phyloP scores from a whole-genome alignment of 2,888 invertebrate species.

The Papilio demoleus region DNA sequence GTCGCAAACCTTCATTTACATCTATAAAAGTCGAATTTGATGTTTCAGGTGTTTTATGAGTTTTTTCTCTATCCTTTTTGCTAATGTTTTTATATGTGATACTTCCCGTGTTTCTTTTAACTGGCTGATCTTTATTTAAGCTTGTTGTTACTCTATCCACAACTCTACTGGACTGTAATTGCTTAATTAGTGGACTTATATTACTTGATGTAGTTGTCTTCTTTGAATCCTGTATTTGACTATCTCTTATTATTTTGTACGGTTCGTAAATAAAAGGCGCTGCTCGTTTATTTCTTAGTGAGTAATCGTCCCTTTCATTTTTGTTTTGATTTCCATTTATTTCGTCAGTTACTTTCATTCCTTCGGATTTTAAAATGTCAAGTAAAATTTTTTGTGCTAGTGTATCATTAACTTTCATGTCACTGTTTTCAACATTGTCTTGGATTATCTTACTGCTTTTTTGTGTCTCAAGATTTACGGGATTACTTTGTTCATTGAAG shows the following conservation, averaged over 20 bases:
- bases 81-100: slow-evolving; percentile 71
- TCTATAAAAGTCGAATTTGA: slow-evolving; percentile 61
- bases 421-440: background rate
- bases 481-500: slow-evolving; percentile 44
- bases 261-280: slow-evolving; percentile 75
- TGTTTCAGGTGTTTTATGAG: slow-evolving; percentile 48
- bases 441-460: background rate
- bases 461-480: slow-evolving; percentile 42
- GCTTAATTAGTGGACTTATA: slow-evolving; percentile 74
- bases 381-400: slow-evolving; percentile 28
- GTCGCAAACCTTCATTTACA: slow-evolving; percentile 64
- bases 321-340: slow-evolving; percentile 57
- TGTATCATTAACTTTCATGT: slow-evolving; percentile 24
- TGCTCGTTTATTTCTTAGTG: slow-evolving; percentile 61
- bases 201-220: slow-evolving; percentile 71
- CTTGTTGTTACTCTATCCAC: slow-evolving; percentile 63
- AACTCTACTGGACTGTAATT: slow-evolving; percentile 70
- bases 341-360: slow-evolving; percentile 45
- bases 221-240: slow-evolving; percentile 68
- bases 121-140: slow-evolving; percentile 58
- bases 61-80: slow-evolving; percentile 63
- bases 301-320: slow-evolving; percentile 49
- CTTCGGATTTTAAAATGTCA: background rate
- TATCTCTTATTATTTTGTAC: slow-evolving; percentile 76
- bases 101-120: slow-evolving; percentile 56